Evolutionary conservation across 2,888 invertebrate species (phyloP).

Genomic region (Microdon myrmicae): DNA sequence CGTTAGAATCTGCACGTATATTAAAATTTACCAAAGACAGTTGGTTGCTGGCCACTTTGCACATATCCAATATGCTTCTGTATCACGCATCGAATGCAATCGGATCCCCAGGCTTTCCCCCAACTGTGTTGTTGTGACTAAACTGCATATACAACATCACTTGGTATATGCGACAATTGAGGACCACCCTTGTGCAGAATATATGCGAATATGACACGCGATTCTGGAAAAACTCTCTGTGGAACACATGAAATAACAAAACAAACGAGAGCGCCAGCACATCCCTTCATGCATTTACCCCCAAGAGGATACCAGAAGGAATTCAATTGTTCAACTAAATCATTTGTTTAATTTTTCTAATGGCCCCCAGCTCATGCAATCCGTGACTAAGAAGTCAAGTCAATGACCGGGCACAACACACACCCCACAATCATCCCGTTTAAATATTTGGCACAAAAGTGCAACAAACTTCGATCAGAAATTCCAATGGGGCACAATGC

Average conservation of each 20-base stretch:
- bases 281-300: slow-evolving; percentile 7
- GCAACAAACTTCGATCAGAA: slow-evolving; percentile 38
- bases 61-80: slow-evolving; percentile 39
- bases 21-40: too few species aligned
- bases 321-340: slow-evolving; percentile 40
- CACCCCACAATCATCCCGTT: slow-evolving; percentile 12
- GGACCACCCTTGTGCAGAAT: slow-evolving; percentile 22
- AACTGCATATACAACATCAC: slow-evolving; percentile 38
- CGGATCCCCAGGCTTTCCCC: not conserved
- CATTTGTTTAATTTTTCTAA: slow-evolving; percentile 46
- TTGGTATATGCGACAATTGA: slow-evolving; percentile 18
- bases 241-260: not conserved
- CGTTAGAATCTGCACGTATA: too few species aligned
- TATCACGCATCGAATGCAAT: slow-evolving; percentile 34
- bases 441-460: slow-evolving; percentile 46
- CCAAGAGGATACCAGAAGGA: slow-evolving; percentile 24
- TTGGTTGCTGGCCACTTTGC: too few species aligned
- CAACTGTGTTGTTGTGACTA: slow-evolving; percentile 21
- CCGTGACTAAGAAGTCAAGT: slow-evolving; percentile 33
- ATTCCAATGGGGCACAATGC: slow-evolving; percentile 27
- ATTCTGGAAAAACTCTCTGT: slow-evolving; percentile 9
- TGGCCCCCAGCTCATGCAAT: slow-evolving; percentile 27
- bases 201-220: slow-evolving; percentile 44
- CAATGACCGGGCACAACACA: slow-evolving; percentile 21
- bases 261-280: not conserved